Evolutionary conservation across 1,140 invertebrate species (phyloP), one percentile per base, ranked within the genome.

Genomic region (Eurytemora carolleeae): DNA sequence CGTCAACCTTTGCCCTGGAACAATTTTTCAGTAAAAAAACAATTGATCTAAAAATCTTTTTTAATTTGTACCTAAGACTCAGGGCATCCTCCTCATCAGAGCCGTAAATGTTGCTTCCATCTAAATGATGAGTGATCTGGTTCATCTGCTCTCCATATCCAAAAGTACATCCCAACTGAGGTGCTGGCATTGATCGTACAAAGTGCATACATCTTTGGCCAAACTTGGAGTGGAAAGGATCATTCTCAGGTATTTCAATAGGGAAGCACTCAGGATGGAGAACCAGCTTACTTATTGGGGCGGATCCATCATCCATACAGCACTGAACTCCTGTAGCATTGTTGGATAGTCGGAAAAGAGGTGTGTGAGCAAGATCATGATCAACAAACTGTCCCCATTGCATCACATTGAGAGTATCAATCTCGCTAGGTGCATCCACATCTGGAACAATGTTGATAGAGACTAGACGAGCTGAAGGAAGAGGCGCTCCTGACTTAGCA

Each of bases 401-500:
- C 69, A 75, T 73, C 19, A 84, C 78, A 17, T 78, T 78, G 1
- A 87, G 70, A 1, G 81, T 85, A 74, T 79, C 86, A 54, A 78
- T 70, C 0, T 76, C 80, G 71, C 88, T 84, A 21, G 75, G 70
- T 7, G 76, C 67, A 1, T 81, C 74, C 0, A 80, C 70, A 62
- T 84, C 79, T 16, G 79, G 79, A 67, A 86, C 85, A 1, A 86
- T 66, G 1, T 76, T 72, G 25, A 80, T 73, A 63, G 83, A 86
- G 1, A 91, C 73, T 7, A 79, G 69, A 26, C 88, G 75, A 17
- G 83, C 71, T 62, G 76, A 74, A 1, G 87, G 87, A 52, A 92
- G 73, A 26, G 54, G 21, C 25, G 60, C 22, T 0, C 79, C 80
- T 57, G 76, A 72, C 16, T 72, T 72, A 0, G 79, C 76, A 0